Percentiles rank a stretch among this genome's conserved stretches.
phyloP scores from a whole-genome alignment of 2,888 invertebrate genomes.

The Lepidochitona cinerea region DNA sequence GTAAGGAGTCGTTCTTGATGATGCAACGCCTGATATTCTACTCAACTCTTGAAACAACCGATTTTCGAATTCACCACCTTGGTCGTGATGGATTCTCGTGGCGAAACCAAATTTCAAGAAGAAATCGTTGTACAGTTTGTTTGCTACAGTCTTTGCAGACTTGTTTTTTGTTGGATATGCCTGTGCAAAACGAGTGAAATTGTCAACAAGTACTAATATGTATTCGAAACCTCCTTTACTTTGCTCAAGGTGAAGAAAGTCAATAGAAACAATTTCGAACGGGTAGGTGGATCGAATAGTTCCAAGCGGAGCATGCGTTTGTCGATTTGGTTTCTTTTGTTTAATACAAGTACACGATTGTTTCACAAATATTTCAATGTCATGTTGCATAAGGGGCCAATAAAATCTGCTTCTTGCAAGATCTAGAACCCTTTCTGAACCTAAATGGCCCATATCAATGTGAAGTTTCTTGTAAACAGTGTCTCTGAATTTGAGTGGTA shows the following conservation, averaged over 20 bases:
- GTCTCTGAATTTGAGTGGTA: neutral
- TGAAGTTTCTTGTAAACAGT: neutral
- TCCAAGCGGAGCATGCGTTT: neutral
- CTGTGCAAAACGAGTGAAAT: too few relatives aligned
- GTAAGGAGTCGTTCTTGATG: too few relatives aligned
- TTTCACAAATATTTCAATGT: neutral
- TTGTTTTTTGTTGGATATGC: too few relatives aligned
- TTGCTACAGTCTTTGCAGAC: too few relatives aligned
- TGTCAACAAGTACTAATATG: too few relatives aligned
- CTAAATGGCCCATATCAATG: conserved; percentile 1
- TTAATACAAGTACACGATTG: conserved; percentile 4
- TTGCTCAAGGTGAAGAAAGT: neutral
- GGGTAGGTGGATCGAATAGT: neutral
- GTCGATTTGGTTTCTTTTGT: neutral
- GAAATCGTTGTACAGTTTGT: too few relatives aligned
- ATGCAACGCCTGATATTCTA: too few relatives aligned
- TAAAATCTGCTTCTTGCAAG: conserved; percentile 4
- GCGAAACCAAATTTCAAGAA: too few relatives aligned
- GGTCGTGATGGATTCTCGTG: too few relatives aligned
- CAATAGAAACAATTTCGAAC: neutral
- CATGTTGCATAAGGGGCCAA: conserved; percentile 10
- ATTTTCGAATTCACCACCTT: too few relatives aligned
- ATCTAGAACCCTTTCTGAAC: conserved; percentile 4
- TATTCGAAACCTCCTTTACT: too few relatives aligned
- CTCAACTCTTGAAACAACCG: too few relatives aligned